Base-by-base conservation (phyloP, 2,113 vertebrate species). In the Anarhynchus alexandrinus region DNA sequence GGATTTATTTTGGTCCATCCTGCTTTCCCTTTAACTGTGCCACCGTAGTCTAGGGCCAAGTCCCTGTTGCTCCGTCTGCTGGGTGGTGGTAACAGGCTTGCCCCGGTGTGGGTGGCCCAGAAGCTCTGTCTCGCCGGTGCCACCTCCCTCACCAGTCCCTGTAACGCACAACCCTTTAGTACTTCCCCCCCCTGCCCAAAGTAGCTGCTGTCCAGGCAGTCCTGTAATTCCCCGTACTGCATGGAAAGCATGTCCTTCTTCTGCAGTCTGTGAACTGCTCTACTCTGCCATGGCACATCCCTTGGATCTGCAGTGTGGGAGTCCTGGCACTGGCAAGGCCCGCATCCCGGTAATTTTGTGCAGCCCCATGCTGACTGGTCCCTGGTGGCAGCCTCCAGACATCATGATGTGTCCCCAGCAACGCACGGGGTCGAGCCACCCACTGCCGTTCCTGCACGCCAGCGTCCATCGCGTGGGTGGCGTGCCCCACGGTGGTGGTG, bases 371-470 rank as follows among this genome's bases (percentile, higher is more conserved):
- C 25, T 71, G 73, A 4, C 43, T 40, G 43, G 15, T 59, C 19
- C 15, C 25, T 57, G 59, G 8, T 79, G 38, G n/a, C 61, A 82
- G 47, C 42, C 55, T 64, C 49, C 55, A 64, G 61, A 30, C 3
- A 0, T 32, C 3, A 0, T 52, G 52, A 9, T 57, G 57, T 70
- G 38, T 77, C 45, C 32, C n/a, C 70, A 51, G n/a, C 23, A 15
- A n/a, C 7, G 2, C 26, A 25, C 70, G n/a, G 81, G 20, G 40
- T 76, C 10, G 9, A 23, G 34, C 42, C 5, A 42, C 36, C 29
- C 5, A 0, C 51, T 11, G 4, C 61, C 0, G 0, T 27, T 64
- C 25, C 42, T 1, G 1, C 21, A 12, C 15, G 12, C 15, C 26
- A 23, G 26, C 1, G 0, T 51, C 88, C 2, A 1, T 78, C 1